Evolutionary conservation across 2,888 invertebrate species (phyloP).

Genomic region (Caenorhabditis sp.): DNA sequence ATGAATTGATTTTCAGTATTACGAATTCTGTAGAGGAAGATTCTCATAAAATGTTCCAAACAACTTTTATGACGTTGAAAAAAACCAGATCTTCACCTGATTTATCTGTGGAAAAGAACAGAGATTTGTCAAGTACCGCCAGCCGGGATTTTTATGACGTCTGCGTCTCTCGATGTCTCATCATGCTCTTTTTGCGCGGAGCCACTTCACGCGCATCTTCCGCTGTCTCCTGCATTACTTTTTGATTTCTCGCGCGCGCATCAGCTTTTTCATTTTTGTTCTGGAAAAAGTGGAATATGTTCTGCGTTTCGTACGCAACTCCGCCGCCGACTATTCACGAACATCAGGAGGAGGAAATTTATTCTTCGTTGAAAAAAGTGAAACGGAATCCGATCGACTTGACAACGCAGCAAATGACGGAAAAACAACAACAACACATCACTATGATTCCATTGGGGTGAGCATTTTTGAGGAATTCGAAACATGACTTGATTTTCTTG

Average conservation of each 20-base stretch:
- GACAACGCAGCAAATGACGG: constrained; percentile 1
- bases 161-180: background rate
- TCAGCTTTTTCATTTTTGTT: background rate
- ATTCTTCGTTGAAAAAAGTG: constrained; percentile 38
- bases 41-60: no score
- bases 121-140: background rate
- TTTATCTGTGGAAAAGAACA: background rate
- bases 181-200: background rate
- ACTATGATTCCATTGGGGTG: constrained; percentile 40
- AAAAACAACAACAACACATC: constrained; percentile 12
- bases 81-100: no score
- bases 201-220: background rate
- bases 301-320: constrained; percentile 38
- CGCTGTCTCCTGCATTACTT: no score
- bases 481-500: background rate
- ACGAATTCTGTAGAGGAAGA: no score
- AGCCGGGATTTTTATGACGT: background rate
- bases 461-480: background rate
- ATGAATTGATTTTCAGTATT: background rate
- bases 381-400: background rate
- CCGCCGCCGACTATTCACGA: constrained; percentile 28
- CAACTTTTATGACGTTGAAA: no score
- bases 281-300: constrained; percentile 18
- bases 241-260: background rate
- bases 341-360: constrained; percentile 32